A percentile compares a stretch with the other conserved stretches of the same genome.
These are phyloP conservation scores for Ginglymostoma cirratum DNA, from an alignment of 2,113 vertebrate species.

Conservation along the genomic window DNA sequence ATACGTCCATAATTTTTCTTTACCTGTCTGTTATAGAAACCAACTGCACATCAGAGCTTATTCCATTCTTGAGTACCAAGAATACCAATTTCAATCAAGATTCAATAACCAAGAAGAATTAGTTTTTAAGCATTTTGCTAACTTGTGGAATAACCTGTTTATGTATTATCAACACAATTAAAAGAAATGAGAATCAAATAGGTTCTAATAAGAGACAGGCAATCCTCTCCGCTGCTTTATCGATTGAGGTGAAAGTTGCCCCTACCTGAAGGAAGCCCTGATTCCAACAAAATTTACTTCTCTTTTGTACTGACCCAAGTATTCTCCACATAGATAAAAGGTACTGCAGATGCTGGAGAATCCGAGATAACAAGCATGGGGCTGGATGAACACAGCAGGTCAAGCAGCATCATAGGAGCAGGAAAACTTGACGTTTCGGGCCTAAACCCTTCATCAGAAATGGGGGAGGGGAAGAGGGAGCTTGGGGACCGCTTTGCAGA, in stretches of 20 bases:
- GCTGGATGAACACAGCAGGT: too few species aligned
- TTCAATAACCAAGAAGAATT: not conserved
- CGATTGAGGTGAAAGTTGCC: too few species aligned
- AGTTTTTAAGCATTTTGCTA: not conserved
- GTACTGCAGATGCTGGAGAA: too few species aligned
- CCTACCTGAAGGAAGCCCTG: not conserved
- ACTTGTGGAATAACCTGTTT: not conserved
- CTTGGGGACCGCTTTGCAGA: too few species aligned
- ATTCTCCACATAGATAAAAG: not conserved
- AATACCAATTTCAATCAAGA: not conserved
- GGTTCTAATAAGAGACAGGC: not conserved
- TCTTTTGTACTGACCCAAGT: not conserved
- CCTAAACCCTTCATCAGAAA: too few species aligned
- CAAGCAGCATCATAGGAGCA: too few species aligned
- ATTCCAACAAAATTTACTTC: not conserved
- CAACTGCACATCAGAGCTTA: not conserved
- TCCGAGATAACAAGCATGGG: too few species aligned
- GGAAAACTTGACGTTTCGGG: too few species aligned
- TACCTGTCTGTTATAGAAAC: not conserved
- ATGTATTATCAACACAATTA: not conserved
- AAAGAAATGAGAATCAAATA: not conserved
- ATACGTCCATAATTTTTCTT: not conserved
- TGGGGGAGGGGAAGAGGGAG: too few species aligned
- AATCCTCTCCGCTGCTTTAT: too few species aligned
- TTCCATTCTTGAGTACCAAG: not conserved